Conservation (phyloP, 2,797 vertebrate genomes). For the Falco peregrinus region DNA sequence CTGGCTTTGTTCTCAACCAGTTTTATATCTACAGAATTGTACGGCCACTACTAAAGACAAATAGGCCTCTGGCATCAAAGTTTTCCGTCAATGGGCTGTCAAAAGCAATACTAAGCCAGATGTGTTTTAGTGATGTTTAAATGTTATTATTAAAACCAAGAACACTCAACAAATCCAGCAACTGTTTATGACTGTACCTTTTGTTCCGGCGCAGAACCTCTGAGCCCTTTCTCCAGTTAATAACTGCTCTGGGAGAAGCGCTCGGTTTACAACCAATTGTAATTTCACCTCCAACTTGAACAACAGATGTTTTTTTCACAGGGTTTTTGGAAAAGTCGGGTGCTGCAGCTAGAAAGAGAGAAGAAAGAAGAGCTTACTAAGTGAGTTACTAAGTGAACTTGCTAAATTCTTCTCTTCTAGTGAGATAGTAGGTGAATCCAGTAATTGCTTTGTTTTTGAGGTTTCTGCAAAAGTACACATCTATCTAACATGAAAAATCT, state of each 20-base stretch:
- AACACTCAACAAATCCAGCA: fast-evolving
- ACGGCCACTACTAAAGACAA: neutral
- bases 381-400: neutral
- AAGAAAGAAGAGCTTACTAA: neutral
- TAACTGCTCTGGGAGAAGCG: constrained; percentile 82
- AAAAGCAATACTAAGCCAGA: neutral
- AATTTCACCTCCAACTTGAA: constrained; percentile 84
- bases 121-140: neutral
- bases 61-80: neutral
- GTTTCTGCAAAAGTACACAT: neutral
- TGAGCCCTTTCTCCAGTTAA: constrained; percentile 83
- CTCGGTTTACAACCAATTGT: constrained; percentile 82
- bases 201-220: constrained; percentile 75
- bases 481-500: neutral
- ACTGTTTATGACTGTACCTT: constrained; percentile 71
- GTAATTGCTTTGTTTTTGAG: neutral
- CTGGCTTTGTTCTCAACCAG: neutral
- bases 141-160: neutral
- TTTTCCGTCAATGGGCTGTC: neutral
- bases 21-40: neutral
- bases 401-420: neutral
- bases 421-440: neutral
- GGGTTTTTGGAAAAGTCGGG: constrained; percentile 86
- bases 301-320: constrained; percentile 81
- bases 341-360: constrained; percentile 78